Percentiles rank a stretch among this genome's conserved stretches.
phyloP scores from a whole-genome alignment of 2,888 invertebrate genomes.

The Rapana venosa region DNA sequence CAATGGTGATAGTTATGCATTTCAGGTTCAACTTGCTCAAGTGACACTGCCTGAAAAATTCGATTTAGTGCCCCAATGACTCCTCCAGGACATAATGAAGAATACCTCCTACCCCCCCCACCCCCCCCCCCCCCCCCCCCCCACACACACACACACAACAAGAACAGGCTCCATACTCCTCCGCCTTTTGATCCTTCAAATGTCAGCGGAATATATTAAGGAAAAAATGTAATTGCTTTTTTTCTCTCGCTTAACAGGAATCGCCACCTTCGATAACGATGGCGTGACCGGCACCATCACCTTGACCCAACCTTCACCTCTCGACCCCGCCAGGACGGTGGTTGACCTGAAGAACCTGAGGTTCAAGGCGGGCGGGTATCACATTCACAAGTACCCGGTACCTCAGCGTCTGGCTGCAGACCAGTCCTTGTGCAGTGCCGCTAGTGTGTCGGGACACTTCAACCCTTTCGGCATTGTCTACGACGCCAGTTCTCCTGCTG shows the following conservation, averaged over 20 bases:
- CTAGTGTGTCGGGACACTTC: slow-evolving; percentile 84
- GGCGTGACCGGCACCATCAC: slow-evolving; percentile 90
- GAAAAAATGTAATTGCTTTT: neutral
- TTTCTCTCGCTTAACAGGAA: slow-evolving; percentile 48
- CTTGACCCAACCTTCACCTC: slow-evolving; percentile 88
- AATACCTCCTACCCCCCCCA: neutral
- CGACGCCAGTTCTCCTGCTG: slow-evolving; percentile 65
- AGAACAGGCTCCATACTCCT: neutral
- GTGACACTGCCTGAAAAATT: no score
- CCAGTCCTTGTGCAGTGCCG: slow-evolving; percentile 80
- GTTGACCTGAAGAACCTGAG: slow-evolving; percentile 80
- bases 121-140: neutral
- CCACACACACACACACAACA: neutral
- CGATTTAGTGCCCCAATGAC: no score
- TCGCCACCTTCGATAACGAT: slow-evolving; percentile 76
- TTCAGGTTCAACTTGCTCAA: no score
- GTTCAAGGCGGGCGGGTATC: slow-evolving; percentile 76
- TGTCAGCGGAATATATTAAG: no score
- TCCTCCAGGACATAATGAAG: no score
- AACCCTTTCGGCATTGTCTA: slow-evolving; percentile 84
- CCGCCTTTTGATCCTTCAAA: neutral
- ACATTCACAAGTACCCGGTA: slow-evolving; percentile 79
- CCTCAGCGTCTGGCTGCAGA: slow-evolving; percentile 63
- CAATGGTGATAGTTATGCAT: no score
- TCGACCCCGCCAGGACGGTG: slow-evolving; percentile 82